Conservation (phyloP, 2,113 vertebrate species). For the Trichechus manatus region DNA sequence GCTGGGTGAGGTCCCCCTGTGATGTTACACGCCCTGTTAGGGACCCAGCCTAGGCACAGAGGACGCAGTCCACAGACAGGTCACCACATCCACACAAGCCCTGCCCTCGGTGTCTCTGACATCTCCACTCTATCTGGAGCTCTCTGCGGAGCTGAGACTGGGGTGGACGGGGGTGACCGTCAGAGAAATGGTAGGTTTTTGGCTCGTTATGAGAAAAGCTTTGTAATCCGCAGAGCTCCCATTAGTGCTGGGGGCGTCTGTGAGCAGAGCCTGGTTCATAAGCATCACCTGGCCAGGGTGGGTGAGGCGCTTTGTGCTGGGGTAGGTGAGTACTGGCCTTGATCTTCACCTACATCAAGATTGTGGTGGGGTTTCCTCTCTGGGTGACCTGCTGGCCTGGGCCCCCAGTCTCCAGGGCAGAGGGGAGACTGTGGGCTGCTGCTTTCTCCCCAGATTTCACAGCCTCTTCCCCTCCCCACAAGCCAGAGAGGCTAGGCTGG, state of each 20-base stretch:
- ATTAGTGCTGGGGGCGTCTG: too few species aligned
- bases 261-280: not conserved
- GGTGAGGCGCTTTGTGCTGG: not conserved
- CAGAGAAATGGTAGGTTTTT: not conserved
- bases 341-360: not conserved
- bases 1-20: not conserved
- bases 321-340: not conserved
- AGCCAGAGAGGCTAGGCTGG: not conserved
- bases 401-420: not conserved
- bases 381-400: too few species aligned
- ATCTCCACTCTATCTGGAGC: not conserved
- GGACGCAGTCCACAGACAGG: not conserved
- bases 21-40: not conserved
- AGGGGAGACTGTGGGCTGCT: not conserved
- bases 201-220: not conserved
- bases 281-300: accelerated
- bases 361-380: not conserved
- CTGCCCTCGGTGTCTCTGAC: not conserved
- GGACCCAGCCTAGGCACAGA: not conserved
- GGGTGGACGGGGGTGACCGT: not conserved
- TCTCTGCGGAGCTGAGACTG: not conserved
- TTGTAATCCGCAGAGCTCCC: not conserved
- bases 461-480: not conserved
- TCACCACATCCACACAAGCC: too few species aligned
- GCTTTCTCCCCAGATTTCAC: not conserved